phyloP scores from a whole-genome alignment of 2,113 vertebrate species.

The Shinisaurus crocodilurus region DNA sequence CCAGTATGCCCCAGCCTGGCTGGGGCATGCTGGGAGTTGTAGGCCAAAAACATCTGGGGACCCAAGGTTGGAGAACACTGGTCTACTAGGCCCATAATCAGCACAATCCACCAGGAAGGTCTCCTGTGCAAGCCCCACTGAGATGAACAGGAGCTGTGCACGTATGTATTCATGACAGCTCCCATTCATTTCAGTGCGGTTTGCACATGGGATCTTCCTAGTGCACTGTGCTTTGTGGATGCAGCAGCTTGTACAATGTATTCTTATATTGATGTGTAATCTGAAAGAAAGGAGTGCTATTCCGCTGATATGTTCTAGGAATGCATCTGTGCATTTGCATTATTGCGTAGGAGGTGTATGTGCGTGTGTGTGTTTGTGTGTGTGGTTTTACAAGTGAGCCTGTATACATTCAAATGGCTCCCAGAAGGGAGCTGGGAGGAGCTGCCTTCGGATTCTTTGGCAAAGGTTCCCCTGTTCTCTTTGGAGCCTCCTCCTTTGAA shows the following conservation, averaged over 20 bases:
- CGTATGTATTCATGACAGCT: neutral
- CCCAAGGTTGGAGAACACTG: too few relatives aligned
- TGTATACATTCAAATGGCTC: conserved; percentile 13
- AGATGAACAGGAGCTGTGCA: neutral
- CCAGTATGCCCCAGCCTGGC: too few relatives aligned
- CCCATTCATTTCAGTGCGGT: neutral
- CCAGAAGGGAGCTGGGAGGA: conserved; percentile 44
- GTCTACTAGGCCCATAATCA: neutral
- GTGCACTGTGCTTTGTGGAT: neutral
- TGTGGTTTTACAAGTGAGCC: neutral
- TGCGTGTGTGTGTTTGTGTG: neutral
- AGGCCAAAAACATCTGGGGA: too few relatives aligned
- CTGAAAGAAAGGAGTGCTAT: neutral
- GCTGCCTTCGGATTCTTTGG: conserved; percentile 67
- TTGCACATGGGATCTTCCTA: neutral
- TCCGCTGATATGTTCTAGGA: neutral
- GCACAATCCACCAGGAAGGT: neutral
- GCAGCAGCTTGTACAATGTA: neutral
- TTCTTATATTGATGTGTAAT: neutral
- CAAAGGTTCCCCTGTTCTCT: conserved; percentile 47
- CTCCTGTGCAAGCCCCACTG: neutral
- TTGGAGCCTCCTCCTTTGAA: conserved; percentile 67
- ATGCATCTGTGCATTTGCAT: neutral
- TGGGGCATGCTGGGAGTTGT: too few relatives aligned
- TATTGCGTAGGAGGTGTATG: neutral